phyloP scores from a whole-genome alignment of 2,113 vertebrate genomes.

The Oplegnathus fasciatus region DNA sequence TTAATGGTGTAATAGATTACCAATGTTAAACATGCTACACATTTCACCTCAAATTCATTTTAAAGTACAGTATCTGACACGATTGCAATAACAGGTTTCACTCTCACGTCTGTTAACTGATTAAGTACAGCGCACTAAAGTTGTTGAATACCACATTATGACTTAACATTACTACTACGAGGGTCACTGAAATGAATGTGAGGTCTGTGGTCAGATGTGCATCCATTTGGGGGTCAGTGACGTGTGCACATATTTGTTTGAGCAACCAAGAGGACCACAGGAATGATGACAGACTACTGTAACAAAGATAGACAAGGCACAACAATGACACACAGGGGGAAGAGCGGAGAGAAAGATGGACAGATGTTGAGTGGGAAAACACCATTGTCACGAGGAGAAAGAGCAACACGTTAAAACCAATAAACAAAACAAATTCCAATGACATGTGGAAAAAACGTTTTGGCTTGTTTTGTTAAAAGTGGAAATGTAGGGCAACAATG shows the following conservation, averaged over 20 bases:
- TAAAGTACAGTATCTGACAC: neutral
- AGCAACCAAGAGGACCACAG: conserved; percentile 20
- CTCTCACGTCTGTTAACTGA: neutral
- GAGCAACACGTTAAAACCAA: neutral
- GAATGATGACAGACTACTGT: conserved; percentile 26
- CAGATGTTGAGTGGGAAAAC: conserved; percentile 3
- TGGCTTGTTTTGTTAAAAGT: neutral
- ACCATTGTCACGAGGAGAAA: neutral
- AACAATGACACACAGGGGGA: neutral
- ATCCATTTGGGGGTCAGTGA: conserved; percentile 7
- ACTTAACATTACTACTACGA: neutral
- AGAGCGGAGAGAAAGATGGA: neutral
- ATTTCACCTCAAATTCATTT: neutral
- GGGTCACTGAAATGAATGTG: conserved; percentile 13
- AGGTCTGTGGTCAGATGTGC: conserved; percentile 12
- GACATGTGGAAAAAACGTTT: neutral
- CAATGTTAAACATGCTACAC: neutral
- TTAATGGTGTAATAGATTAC: neutral
- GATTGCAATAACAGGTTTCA: neutral
- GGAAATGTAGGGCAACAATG: neutral
- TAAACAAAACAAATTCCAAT: neutral
- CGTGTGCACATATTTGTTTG: neutral
- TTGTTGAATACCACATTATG: neutral
- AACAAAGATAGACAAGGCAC: neutral
- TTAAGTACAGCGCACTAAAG: neutral